Conservation (phyloP, 2,888 invertebrate genomes). For the Cybosia mesomella region DNA sequence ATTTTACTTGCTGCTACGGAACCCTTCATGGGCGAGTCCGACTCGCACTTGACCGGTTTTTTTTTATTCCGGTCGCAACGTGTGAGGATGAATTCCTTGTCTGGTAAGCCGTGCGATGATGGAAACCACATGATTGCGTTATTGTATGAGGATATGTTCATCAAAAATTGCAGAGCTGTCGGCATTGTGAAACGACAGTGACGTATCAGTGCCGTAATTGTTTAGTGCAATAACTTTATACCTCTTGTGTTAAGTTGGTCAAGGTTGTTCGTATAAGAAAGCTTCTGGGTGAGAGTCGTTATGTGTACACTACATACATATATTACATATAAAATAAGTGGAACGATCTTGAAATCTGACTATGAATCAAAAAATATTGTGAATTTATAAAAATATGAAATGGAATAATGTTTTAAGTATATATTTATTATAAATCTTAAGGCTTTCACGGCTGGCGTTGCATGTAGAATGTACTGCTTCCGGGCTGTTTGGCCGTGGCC, state of each 20-base stretch:
- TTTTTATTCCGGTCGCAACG: too few relatives aligned
- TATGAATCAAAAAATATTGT: not conserved
- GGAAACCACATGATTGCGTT: not conserved
- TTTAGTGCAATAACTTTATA: slow-evolving; percentile 33
- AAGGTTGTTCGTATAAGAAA: slow-evolving; percentile 41
- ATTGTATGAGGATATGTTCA: not conserved
- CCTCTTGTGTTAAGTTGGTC: slow-evolving; percentile 33
- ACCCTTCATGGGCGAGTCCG: too few relatives aligned
- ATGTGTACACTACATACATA: not conserved
- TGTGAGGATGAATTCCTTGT: too few relatives aligned
- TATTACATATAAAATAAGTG: slow-evolving; percentile 3
- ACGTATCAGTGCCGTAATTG: slow-evolving; percentile 31
- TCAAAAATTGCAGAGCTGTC: slow-evolving; percentile 17
- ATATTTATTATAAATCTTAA: too few relatives aligned
- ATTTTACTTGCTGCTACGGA: too few relatives aligned
- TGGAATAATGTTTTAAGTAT: too few relatives aligned
- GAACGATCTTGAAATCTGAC: not conserved
- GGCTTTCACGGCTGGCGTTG: too few relatives aligned
- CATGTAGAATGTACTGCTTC: too few relatives aligned
- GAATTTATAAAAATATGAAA: not conserved
- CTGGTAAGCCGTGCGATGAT: too few relatives aligned
- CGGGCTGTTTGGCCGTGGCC: too few relatives aligned
- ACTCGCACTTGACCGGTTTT: too few relatives aligned
- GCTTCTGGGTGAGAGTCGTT: slow-evolving; percentile 9
- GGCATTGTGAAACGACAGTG: slow-evolving; percentile 26